These are phyloP conservation scores for Eurytoma adleriae DNA, from an alignment of 2,888 invertebrate genomes.

Conservation along the genomic window DNA sequence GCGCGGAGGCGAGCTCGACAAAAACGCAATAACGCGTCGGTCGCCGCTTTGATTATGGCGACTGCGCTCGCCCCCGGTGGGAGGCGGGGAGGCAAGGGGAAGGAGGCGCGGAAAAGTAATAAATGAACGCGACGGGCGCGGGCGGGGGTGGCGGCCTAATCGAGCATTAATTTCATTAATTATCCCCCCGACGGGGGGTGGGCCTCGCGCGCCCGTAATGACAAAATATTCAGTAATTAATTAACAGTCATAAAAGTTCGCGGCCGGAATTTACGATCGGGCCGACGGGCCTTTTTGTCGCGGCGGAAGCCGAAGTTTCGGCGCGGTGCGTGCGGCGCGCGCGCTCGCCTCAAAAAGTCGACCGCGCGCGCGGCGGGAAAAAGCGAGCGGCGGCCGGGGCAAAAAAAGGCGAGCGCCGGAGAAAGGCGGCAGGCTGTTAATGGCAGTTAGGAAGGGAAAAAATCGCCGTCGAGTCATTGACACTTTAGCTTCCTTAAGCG, in stretches of 20 bases:
- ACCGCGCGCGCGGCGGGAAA: not conserved
- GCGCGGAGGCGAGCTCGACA: not conserved
- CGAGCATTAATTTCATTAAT: conserved; percentile 56
- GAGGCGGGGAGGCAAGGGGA: not conserved
- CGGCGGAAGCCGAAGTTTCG: conserved; percentile 10
- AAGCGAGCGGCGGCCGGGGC: not conserved
- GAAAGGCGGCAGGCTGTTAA: not conserved
- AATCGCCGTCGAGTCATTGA: no score
- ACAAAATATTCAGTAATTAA: conserved; percentile 56
- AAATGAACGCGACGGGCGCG: conserved; percentile 43
- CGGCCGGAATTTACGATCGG: conserved; percentile 37
- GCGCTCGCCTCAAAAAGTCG: conserved; percentile 24
- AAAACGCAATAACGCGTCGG: conserved; percentile 21
- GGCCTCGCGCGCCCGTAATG: conserved; percentile 25
- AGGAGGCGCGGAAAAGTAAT: conserved; percentile 28
- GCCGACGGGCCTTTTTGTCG: conserved; percentile 34
- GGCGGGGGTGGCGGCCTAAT: conserved; percentile 50
- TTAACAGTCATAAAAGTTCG: conserved; percentile 55
- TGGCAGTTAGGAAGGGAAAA: not conserved
- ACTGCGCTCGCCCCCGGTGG: not conserved
- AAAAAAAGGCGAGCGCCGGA: not conserved
- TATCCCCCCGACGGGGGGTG: not conserved
- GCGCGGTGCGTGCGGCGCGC: not conserved
- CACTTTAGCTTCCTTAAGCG: no score
- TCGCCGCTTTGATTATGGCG: conserved; percentile 44